Base-by-base conservation (phyloP, 1,140 invertebrate species). In the Acromyrmex echinatior region DNA sequence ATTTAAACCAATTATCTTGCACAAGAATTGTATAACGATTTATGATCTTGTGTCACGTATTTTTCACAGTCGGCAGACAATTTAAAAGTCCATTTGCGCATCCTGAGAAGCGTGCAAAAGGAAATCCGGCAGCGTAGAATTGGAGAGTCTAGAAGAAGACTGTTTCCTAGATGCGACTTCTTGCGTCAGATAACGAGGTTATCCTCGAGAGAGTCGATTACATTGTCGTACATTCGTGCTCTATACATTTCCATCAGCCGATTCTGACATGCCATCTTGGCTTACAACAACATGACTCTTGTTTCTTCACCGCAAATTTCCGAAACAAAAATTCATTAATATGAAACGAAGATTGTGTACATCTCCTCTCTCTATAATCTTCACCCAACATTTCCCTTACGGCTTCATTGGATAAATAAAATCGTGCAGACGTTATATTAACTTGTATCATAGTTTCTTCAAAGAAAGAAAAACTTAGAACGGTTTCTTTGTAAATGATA, bases 81-180 rank as follows among this genome's bases (percentile, higher is more conserved):
- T 84, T 84, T 84, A 84, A 84, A 84, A 84, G 70, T 84, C 80
- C 70, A 84, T 84, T 84, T 84, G 70, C 70, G 45, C 70, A 25
- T 84, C 9, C 56, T 73, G 56, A 14, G 25, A 35, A 74, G 68
- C 53, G 56, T 60, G 80, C 25, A 28, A 10, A 45, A 25, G 70
- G 80, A 51, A 74, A 84, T 74, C 80, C 80, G 70, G 70, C 31
- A 39, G 56, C 56, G 58, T 39, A 31, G 80, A 84, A 84, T 84
- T 76, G 80, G 56, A 84, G 70, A 84, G 70, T 76, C 39, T 71
- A 25, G 70, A 84, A 63, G 56, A 84, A 84, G 70, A 45, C 70
- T 76, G 80, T 74, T 74, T 84, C 45, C 80, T 49, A 60, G 80
- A 84, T 84, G 80, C 80, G 56, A 84, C 80, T 84, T 76, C 80